Percentiles rank a stretch among this genome's conserved stretches.
Evolutionary conservation across 2,888 invertebrate species (phyloP).

Genomic region (Trachelus stipa): DNA sequence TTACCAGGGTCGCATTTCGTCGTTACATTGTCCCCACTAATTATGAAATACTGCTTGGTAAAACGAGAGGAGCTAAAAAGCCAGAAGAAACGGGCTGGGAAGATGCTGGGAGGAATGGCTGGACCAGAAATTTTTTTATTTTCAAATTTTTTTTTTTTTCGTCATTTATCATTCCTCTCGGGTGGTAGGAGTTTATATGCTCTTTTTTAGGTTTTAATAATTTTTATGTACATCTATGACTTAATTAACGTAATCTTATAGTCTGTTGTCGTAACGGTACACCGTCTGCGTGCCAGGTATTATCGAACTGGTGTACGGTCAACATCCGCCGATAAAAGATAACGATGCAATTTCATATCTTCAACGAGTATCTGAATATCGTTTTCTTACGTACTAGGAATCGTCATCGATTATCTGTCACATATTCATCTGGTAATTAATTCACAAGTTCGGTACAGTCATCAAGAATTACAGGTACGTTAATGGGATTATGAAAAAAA

Average conservation of each 20-base stretch:
- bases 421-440: too few relatives aligned
- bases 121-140: neutral
- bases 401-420: constrained; percentile 7
- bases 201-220: too few relatives aligned
- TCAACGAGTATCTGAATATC: constrained; percentile 4
- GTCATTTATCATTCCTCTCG: neutral
- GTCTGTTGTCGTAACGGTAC: constrained; percentile 16
- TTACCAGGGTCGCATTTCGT: constrained; percentile 26
- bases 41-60: constrained; percentile 40
- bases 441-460: too few relatives aligned
- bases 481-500: too few relatives aligned
- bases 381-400: constrained; percentile 7
- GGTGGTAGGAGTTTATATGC: too few relatives aligned
- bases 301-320: constrained; percentile 17
- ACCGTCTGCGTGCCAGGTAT: constrained; percentile 6
- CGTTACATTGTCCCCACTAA: constrained; percentile 38
- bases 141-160: neutral
- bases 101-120: neutral
- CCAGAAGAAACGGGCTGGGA: neutral
- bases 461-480: too few relatives aligned
- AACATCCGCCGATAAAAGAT: constrained; percentile 19
- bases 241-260: constrained; percentile 6
- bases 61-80: constrained; percentile 11
- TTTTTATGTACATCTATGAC: too few relatives aligned
- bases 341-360: neutral